Evolutionary conservation across 2,797 vertebrate genomes (phyloP), one percentile per base, ranked within the genome.

Genomic region (Thaleichthys pacificus): DNA sequence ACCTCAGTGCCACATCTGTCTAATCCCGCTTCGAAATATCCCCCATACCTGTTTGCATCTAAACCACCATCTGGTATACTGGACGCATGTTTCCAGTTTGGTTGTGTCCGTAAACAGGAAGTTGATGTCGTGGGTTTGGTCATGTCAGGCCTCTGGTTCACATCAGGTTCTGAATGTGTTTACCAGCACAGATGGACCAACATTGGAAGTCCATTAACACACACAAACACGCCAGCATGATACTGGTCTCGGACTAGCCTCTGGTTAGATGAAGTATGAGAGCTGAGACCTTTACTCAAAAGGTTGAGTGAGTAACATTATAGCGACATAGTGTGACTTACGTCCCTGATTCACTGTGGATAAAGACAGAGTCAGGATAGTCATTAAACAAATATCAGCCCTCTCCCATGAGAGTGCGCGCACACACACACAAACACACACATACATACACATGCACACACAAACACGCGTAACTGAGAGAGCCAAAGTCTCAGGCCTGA

Each of bases 401-500:
- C 15, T 56, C 19, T 56, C 17, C 51, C 51, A 47, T 47, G 42
- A 47, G 42, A 0, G 9, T 12, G 42, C 11, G 12, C 9, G 56
- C 69, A 77, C 74, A 72, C 69, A 72, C n/a, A 42, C 8, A 2
- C 70, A 65, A 21, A n/a, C 15, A n/a, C 15, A n/a, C 51, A 54
- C 51, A 54, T 17, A 5, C 51, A 54, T 1, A n/a, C 51, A 6
- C 51, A 54, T 17, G n/a, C 19, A n/a, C 51, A 56, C 19, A n/a
- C 51, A 15, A 9, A 56, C 51, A 56, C 26, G 47, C 26, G 64
- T 69, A 17, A 56, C 17, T 2, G 15, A n/a, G 15, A 56, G 7
- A 56, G 71, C 72, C 54, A 32, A 68, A 77, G 19, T 65, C 47
- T 62, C n/a, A 64, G 49, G 71, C 56, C 73, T 83, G 89, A 91